Evolutionary conservation across 2,113 vertebrate species (phyloP), one percentile per base, ranked within the genome.

Genomic region (Montifringilla adamsi): DNA sequence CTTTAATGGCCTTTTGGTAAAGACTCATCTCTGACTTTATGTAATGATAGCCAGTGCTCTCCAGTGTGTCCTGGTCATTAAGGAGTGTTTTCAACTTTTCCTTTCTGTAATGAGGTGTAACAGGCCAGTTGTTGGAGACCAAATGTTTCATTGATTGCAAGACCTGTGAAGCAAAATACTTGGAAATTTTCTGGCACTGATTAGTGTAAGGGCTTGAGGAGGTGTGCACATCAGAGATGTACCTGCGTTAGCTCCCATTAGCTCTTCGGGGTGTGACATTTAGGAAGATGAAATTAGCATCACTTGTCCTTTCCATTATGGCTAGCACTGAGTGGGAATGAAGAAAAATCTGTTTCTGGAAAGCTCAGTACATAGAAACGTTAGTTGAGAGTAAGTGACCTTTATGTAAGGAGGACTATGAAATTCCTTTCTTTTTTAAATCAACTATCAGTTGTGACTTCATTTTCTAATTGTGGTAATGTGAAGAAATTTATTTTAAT

Each of bases 291-390:
- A 64, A 88, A 93, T 97, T 96, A 97, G 70, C 77, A 83, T 91
- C 83, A 93, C 87, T 93, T 95, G 87, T 95, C 95, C 92, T 96
- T 94, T 87, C 75, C 88, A 35, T 94, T 95, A 84, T 59, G 55
- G 55, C 59, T 55, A 82, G 86, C 83, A 59, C 63, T 92, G 88
- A 92, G 47, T 77, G 77, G 92, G 93, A 95, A 95, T 73, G 24
- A 90, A 91, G 85, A 95, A 90, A 86, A 86, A 84, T 66, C 82
- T 91, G 62, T 93, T 95, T 96, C 84, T 96, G 74, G 88, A 94
- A 95, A 94, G 79, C 93, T 46, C 58, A 53, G 78, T 77, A 91
- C 85, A 41, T 50, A 41, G 72, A 76, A 93, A 66, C 1, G 31
- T 37, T 87, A 35, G 58, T 37, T 96, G 82, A 52, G 73, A 64